These are phyloP conservation scores for Australoheros scitulus DNA, from an alignment of 2,113 vertebrate species.

Conservation along the genomic window DNA sequence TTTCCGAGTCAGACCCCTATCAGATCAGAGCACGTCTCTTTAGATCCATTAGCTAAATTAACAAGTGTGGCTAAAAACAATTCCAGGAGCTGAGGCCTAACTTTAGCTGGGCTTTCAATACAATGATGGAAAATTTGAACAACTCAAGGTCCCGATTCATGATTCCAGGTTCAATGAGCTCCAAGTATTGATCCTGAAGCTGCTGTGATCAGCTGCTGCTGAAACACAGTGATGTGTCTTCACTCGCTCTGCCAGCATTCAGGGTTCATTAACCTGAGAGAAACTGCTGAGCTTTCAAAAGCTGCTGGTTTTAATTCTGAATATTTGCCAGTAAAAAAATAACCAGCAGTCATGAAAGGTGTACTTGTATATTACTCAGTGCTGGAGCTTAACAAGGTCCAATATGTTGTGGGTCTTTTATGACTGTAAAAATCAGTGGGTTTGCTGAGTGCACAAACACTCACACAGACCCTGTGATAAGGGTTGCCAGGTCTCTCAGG, in stretches of 20 bases:
- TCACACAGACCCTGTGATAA: no score
- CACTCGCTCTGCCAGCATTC: neutral
- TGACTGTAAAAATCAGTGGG: no score
- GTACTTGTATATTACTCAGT: no score
- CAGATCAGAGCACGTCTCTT: no score
- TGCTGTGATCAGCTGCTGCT: neutral
- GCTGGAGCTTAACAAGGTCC: no score
- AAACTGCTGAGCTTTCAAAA: neutral
- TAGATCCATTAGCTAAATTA: no score
- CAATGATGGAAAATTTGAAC: neutral
- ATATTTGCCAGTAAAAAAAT: neutral
- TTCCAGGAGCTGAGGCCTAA: no score
- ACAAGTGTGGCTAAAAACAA: no score
- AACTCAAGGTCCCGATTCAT: neutral
- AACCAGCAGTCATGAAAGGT: neutral
- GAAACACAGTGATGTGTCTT: neutral
- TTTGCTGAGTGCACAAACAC: accelerated
- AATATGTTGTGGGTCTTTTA: no score
- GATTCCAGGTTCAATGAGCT: neutral
- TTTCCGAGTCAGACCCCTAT: no score
- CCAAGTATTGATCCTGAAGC: neutral
- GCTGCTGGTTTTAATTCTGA: neutral
- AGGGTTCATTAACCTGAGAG: neutral
- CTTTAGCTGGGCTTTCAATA: no score
- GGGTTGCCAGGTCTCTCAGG: neutral